Base-by-base conservation (phyloP, 1,140 invertebrate genomes). In the Palaemon carinicauda region DNA sequence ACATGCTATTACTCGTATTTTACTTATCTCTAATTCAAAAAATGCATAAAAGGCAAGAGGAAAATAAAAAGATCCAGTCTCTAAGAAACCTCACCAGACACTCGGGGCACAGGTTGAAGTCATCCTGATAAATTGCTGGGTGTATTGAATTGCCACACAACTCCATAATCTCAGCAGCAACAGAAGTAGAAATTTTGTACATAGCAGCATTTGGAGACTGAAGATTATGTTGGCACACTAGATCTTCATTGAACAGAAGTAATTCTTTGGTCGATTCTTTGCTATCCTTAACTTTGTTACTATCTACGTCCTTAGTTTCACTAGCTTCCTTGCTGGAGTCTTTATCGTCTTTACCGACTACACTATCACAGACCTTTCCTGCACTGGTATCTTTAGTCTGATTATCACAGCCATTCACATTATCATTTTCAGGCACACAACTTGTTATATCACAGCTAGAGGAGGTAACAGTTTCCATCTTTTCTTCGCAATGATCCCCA, bases 221-320 rank as follows among this genome's bases (percentile, higher is more conserved):
- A n/a, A 87, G 74, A 31, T 87, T 83, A 60, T 89, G 88, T 29
- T 73, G 14, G 54, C 88, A 89, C 15, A 89, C 85, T 24, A 89
- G 60, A 51, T 89, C 88, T 69, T 89, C 88, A 53, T 89, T 89
- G 50, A 89, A 89, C 33, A 83, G 53, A 14, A 50, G 41, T 17
- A 80, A 19, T 41, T 79, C 84, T 29, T 50, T 41, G 41, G 41
- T 41, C 41, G 12, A 41, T 41, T 41, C 41, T 41, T 41, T 41
- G 41, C 41, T 41, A 41, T 41, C 41, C 41, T 41, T 41, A 41
- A 41, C 41, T 41, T 41, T 41, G 41, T 0, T 73, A 54, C 12
- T 74, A 17, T 53, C 84, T 54, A 51, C 60, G 15, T 79, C 73
- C n/a, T 21, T 78, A 24, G 19, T 31, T 56, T 80, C 77, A 14